Base-by-base conservation (phyloP, 2,113 vertebrate genomes). In the Cromileptes altivelis region DNA sequence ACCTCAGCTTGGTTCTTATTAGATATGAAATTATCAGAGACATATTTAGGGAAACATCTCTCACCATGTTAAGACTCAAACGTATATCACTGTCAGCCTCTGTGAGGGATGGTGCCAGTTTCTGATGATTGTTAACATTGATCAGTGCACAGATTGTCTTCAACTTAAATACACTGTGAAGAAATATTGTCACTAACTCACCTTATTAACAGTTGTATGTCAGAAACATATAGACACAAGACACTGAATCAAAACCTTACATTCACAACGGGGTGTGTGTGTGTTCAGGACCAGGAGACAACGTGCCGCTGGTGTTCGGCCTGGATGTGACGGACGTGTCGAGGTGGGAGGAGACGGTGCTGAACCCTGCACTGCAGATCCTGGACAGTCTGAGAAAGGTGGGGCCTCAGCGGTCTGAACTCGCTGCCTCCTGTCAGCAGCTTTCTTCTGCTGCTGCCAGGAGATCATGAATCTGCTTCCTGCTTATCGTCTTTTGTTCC, bases 351-450 rank as follows among this genome's bases (percentile, higher is more conserved):
- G 94, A 97, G 85, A 91, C 90, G 11, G 97, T 98, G 86, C 94
- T 99, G 78, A 87, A 94, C 78, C 97, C 98, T 84, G 98, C 98
- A 61, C 83, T 98, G 92, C 94, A 96, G 91, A 97, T 99, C 19
- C 94, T 99, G 88, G 95, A 94, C 70, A 96, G 97, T 90, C 96
- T 98, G 85, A 92, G 96, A 70, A 97, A 99, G 98, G 98, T 99
- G 91, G 69, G 89, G 88, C 87, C 67, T 69, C 80, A 13, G 0
- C 7, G 5, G 12, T 27, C 27, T 60, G 1, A 84, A 70, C 8
- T 13, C 7, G 57, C 73, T 60, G 74, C 62, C 58, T 64, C 49
- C 75, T 72, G 73, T 65, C 56, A 18, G 72, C 57, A 42, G 18
- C 65, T 72, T 72, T 60, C 68, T 21, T 57, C 72, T 17, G 57